Percentiles rank a stretch among this genome's conserved stretches.
phyloP scores from a whole-genome alignment of 1,140 invertebrate genomes.

The Cydia strobilella region DNA sequence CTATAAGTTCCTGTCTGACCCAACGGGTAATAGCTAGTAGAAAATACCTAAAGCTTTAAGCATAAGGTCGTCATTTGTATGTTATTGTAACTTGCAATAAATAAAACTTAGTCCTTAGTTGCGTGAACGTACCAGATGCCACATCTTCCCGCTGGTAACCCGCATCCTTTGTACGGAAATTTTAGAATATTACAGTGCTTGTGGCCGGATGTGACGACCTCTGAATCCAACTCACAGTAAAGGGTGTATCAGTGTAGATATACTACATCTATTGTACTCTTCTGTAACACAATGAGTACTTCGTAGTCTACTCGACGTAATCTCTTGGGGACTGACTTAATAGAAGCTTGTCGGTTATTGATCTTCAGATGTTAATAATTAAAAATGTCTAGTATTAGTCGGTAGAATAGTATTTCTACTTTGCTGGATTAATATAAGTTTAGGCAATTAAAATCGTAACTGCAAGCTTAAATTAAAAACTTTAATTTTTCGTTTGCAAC shows the following conservation, averaged over 20 bases:
- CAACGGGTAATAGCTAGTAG: too few species aligned
- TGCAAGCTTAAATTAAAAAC: too few species aligned
- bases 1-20: too few species aligned
- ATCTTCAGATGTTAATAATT: neutral
- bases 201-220: constrained; percentile 18
- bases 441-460: too few species aligned
- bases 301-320: neutral
- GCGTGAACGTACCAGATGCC: neutral
- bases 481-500: too few species aligned
- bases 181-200: constrained; percentile 12
- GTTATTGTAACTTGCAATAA: neutral
- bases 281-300: neutral
- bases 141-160: neutral
- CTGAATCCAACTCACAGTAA: neutral
- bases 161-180: constrained; percentile 16
- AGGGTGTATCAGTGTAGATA: neutral
- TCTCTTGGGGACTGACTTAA: neutral
- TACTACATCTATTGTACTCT: neutral
- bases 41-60: too few species aligned
- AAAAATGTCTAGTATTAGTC: neutral
- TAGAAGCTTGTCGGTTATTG: neutral
- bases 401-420: too few species aligned
- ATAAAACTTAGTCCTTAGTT: neutral
- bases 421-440: too few species aligned
- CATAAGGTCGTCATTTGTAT: too few species aligned